These are phyloP conservation scores for Yoshiicerus persimilis DNA, from an alignment of 1,140 invertebrate genomes.

Conservation along the genomic window DNA sequence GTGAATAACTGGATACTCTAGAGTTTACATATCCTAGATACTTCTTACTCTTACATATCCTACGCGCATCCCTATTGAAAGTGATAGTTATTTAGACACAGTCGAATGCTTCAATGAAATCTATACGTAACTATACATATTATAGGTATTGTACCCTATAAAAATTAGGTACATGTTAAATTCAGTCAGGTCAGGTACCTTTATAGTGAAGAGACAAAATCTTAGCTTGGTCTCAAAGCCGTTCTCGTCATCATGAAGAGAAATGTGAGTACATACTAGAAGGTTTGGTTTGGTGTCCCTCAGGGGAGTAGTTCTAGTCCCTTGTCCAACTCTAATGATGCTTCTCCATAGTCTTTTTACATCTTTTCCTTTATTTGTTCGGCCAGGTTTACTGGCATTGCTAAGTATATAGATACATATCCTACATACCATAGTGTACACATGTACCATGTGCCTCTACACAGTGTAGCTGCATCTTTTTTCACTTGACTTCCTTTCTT, in stretches of 20 bases:
- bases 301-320: constrained; percentile 2
- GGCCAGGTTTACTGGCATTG: neutral
- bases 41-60: neutral
- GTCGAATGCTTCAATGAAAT: neutral
- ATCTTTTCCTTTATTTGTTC: neutral
- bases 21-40: neutral
- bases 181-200: neutral
- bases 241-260: neutral
- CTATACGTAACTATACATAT: too few relatives aligned
- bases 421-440: neutral
- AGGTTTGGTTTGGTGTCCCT: neutral
- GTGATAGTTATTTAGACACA: neutral
- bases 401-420: neutral
- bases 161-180: neutral
- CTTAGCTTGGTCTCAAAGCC: neutral
- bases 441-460: neutral
- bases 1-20: neutral
- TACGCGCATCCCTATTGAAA: neutral
- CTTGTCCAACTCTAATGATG: constrained; percentile 10
- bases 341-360: neutral
- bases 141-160: neutral
- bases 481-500: neutral
- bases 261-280: neutral
- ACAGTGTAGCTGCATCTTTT: neutral
- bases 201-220: neutral